phyloP scores from a whole-genome alignment of 2,888 invertebrate species.

The Yponomeuta malinellus region DNA sequence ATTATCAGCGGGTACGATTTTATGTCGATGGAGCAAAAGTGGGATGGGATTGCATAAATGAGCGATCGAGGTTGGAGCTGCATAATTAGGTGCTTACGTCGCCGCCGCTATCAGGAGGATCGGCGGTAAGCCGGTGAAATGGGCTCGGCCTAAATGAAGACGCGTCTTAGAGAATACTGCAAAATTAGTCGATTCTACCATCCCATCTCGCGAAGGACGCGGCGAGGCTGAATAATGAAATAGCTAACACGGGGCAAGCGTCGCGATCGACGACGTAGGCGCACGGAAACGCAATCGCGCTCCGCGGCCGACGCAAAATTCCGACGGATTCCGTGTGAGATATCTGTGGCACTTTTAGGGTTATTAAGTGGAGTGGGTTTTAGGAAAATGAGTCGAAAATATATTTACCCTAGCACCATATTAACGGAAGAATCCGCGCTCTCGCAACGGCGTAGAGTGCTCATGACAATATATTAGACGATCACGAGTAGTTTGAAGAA shows the following conservation, averaged over 20 bases:
- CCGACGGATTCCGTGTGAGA: slow-evolving; percentile 65
- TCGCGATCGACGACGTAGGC: slow-evolving; percentile 48
- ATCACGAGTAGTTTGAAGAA: slow-evolving; percentile 38
- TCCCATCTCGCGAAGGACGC: slow-evolving; percentile 49
- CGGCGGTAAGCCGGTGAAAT: slow-evolving; percentile 54
- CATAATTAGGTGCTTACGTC: slow-evolving; percentile 63
- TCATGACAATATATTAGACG: slow-evolving; percentile 57
- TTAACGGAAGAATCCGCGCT: slow-evolving; percentile 48
- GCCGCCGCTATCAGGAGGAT: slow-evolving; percentile 14
- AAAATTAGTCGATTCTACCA: slow-evolving; percentile 71
- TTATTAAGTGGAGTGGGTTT: slow-evolving; percentile 72
- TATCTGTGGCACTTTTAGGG: slow-evolving; percentile 65
- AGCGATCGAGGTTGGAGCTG: slow-evolving; percentile 38
- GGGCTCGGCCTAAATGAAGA: slow-evolving; percentile 58
- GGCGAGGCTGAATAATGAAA: slow-evolving; percentile 68
- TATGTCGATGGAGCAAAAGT: slow-evolving; percentile 39
- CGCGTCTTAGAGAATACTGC: slow-evolving; percentile 52
- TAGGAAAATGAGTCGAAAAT: slow-evolving; percentile 66
- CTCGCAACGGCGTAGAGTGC: slow-evolving; percentile 48
- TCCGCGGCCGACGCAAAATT: slow-evolving; percentile 52
- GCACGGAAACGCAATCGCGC: slow-evolving; percentile 47
- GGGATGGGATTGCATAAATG: slow-evolving; percentile 34
- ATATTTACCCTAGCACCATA: slow-evolving; percentile 44
- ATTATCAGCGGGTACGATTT: slow-evolving; percentile 38
- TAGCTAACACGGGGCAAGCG: slow-evolving; percentile 51